Conservation (phyloP, 2,888 invertebrate genomes). For the Nemotelus nigrinus region DNA sequence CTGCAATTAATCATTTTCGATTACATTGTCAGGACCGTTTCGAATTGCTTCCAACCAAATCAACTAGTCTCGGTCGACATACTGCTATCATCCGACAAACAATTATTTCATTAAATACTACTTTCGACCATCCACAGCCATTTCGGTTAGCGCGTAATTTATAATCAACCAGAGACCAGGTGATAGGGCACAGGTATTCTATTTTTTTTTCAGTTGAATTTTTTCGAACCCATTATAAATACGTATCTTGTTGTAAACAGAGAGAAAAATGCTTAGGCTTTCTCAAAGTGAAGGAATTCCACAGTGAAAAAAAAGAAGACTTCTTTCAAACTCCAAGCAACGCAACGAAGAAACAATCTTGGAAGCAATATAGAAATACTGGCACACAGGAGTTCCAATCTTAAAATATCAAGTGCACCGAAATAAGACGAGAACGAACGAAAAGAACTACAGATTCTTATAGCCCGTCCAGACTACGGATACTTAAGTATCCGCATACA, state of each 20-base stretch:
- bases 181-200: slow-evolving; percentile 14
- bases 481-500: background rate
- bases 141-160: slow-evolving; percentile 12
- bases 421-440: background rate
- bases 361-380: slow-evolving; percentile 37
- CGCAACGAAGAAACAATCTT: slow-evolving; percentile 24
- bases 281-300: slow-evolving; percentile 28
- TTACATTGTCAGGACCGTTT: background rate
- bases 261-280: slow-evolving; percentile 21
- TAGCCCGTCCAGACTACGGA: too few relatives aligned
- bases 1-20: too few relatives aligned
- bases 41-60: slow-evolving; percentile 9
- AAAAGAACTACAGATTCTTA: background rate
- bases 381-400: slow-evolving; percentile 10
- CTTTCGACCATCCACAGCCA: slow-evolving; percentile 27
- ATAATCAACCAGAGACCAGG: slow-evolving; percentile 15
- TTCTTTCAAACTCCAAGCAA: background rate
- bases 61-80: background rate
- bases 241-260: background rate
- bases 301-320: slow-evolving; percentile 10
- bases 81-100: slow-evolving; percentile 3
- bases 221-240: slow-evolving; percentile 34
- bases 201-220: slow-evolving; percentile 20
- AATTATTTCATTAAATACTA: slow-evolving; percentile 35
- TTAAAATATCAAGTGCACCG: slow-evolving; percentile 19